These are phyloP conservation scores for Hylaeus anthracinus DNA, from an alignment of 1,140 invertebrate species.

Conservation along the genomic window DNA sequence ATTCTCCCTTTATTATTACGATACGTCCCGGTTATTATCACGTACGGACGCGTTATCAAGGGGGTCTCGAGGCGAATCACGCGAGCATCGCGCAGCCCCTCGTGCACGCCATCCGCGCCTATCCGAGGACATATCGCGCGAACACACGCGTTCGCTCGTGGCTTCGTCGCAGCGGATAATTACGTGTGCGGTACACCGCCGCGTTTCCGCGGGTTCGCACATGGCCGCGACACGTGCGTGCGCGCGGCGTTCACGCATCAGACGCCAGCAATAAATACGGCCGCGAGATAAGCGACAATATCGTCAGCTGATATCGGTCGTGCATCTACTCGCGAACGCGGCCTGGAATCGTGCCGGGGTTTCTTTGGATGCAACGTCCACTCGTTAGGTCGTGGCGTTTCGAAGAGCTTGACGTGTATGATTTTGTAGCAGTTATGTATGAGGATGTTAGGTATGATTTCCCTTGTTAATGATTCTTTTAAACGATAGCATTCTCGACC, in stretches of 20 bases:
- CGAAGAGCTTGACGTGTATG: too few species aligned
- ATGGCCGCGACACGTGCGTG: slow-evolving; percentile 57
- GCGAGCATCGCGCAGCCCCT: slow-evolving; percentile 48
- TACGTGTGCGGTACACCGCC: slow-evolving; percentile 30
- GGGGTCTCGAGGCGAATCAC: slow-evolving; percentile 43
- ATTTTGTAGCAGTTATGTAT: too few species aligned
- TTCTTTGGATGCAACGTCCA: too few species aligned
- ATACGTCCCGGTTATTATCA: slow-evolving; percentile 23
- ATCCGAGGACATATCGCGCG: slow-evolving; percentile 46
- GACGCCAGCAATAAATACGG: slow-evolving; percentile 53
- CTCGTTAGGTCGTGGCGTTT: too few species aligned
- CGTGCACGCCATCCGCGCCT: slow-evolving; percentile 54
- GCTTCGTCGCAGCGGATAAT: slow-evolving; percentile 46
- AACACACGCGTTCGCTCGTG: slow-evolving; percentile 41
- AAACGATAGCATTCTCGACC: too few species aligned
- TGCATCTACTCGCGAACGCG: slow-evolving; percentile 26
- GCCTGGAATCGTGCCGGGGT: not conserved
- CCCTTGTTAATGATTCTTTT: too few species aligned
- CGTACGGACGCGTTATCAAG: slow-evolving; percentile 39
- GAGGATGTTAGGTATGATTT: too few species aligned
- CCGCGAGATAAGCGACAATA: slow-evolving; percentile 61
- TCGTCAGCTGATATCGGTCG: slow-evolving; percentile 65
- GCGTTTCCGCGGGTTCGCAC: slow-evolving; percentile 39
- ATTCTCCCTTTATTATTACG: slow-evolving; percentile 12
- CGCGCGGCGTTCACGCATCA: slow-evolving; percentile 48